Percentiles rank a stretch among this genome's conserved stretches.
phyloP scores from a whole-genome alignment of 2,797 vertebrate species.

The Myotis pilosus region DNA sequence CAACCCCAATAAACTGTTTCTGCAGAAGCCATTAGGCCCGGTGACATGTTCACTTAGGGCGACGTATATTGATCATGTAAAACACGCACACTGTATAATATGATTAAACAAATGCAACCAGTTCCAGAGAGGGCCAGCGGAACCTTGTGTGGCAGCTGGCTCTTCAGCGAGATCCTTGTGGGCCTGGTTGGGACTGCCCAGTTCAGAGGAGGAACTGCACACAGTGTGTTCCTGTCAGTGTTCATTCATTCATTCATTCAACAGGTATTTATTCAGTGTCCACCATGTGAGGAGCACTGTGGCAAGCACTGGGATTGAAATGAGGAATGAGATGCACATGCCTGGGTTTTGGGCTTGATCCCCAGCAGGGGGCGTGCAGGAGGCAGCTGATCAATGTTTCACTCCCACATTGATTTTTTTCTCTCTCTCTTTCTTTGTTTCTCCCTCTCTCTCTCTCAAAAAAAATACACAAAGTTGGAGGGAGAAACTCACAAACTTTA shows the following conservation, averaged over 20 bases:
- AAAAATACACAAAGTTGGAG: not conserved
- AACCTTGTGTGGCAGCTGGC: not conserved
- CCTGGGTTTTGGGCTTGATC: not conserved
- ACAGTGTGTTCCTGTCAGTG: not conserved
- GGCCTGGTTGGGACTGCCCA: not conserved
- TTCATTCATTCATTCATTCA: not conserved
- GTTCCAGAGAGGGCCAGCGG: constrained; percentile 39
- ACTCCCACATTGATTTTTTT: not conserved
- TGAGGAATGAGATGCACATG: not conserved
- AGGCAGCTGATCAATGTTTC: not conserved
- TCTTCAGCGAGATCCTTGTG: not conserved
- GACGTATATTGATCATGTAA: constrained; percentile 67
- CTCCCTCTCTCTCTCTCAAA: not conserved
- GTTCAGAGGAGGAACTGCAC: not conserved
- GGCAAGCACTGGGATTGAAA: not conserved
- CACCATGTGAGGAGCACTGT: not conserved
- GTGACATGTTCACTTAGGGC: constrained; percentile 68
- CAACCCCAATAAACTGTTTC: constrained; percentile 57
- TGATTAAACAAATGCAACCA: constrained; percentile 51
- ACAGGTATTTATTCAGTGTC: not conserved
- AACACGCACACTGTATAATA: constrained; percentile 40
- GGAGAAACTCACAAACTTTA: not conserved
- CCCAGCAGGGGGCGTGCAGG: not conserved
- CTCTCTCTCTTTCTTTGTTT: too few relatives aligned
- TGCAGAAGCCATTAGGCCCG: constrained; percentile 69